Percentiles rank a stretch among this genome's conserved stretches.
Evolutionary conservation across 2,113 vertebrate genomes (phyloP).

Genomic region (Pseudopodoces humilis): DNA sequence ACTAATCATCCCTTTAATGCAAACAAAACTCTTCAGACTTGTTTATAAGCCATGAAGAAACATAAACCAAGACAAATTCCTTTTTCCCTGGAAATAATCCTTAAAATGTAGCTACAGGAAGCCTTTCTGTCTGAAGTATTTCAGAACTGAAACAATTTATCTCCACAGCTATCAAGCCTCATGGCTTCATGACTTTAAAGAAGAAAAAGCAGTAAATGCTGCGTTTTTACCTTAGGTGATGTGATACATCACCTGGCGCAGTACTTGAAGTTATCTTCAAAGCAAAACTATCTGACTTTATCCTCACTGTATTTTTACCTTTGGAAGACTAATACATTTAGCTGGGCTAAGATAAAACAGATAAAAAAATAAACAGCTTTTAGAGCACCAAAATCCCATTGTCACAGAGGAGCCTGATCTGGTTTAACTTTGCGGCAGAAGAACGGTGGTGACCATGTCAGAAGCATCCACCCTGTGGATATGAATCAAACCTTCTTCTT

Average conservation of each 20-base stretch:
- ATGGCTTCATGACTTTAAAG: not conserved
- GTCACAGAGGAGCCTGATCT: not conserved
- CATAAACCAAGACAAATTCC: not conserved
- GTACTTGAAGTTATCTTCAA: conserved; percentile 20
- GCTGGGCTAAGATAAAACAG: not conserved
- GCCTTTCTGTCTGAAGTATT: not conserved
- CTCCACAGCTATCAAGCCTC: not conserved
- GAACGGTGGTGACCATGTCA: not conserved
- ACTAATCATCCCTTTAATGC: not conserved
- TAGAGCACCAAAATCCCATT: not conserved
- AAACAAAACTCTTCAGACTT: not conserved
- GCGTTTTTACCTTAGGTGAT: conserved; percentile 4
- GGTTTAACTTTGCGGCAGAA: not conserved
- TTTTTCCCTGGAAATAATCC: not conserved
- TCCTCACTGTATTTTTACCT: not conserved
- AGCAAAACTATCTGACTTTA: not conserved
- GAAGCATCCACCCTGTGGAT: not conserved
- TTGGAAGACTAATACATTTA: not conserved
- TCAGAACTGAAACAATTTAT: conserved; percentile 22
- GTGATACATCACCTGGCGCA: not conserved
- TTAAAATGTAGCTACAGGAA: not conserved
- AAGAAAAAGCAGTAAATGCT: conserved; percentile 28
- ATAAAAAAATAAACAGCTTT: conserved; percentile 29
- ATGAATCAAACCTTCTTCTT: not conserved
- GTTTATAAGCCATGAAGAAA: not conserved